Conservation (phyloP, 2,113 vertebrate species). For the Chascanopsetta lugubris region DNA sequence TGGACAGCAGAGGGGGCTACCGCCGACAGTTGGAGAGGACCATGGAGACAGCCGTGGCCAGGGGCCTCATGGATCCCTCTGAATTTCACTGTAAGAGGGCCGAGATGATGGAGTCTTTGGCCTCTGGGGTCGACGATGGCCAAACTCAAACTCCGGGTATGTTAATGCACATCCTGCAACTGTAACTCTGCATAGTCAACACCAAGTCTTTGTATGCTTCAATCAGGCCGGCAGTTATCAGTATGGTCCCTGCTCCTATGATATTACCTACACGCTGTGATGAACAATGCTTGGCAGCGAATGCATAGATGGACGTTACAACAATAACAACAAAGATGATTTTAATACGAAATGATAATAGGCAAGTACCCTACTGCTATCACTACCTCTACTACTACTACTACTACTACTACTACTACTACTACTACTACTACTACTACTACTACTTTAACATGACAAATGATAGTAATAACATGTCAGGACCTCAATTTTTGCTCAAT, state of each 20-base stretch:
- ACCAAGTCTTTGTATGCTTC: not conserved
- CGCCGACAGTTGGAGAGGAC: conserved; percentile 85
- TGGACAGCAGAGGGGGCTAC: conserved; percentile 90
- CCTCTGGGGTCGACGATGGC: conserved; percentile 89
- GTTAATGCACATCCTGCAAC: conserved; percentile 19
- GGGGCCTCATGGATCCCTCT: conserved; percentile 85
- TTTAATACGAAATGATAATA: too few relatives aligned
- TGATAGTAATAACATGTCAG: too few relatives aligned
- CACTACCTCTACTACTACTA: too few relatives aligned
- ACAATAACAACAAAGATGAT: too few relatives aligned
- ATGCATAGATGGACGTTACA: too few relatives aligned
- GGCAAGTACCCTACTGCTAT: too few relatives aligned
- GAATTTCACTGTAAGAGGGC: conserved; percentile 89
- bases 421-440: too few relatives aligned
- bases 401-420: too few relatives aligned
- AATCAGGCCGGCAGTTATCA: too few relatives aligned
- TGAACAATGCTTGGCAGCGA: too few relatives aligned
- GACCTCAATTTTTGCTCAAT: too few relatives aligned
- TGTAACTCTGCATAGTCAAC: not conserved
- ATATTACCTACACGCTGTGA: not conserved
- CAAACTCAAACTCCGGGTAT: conserved; percentile 88
- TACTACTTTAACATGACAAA: too few relatives aligned
- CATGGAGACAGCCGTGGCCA: conserved; percentile 88
- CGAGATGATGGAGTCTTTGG: conserved; percentile 90
- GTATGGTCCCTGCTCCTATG: not conserved